Base-by-base conservation (phyloP, 2,888 invertebrate genomes). In the Meteorus colon region DNA sequence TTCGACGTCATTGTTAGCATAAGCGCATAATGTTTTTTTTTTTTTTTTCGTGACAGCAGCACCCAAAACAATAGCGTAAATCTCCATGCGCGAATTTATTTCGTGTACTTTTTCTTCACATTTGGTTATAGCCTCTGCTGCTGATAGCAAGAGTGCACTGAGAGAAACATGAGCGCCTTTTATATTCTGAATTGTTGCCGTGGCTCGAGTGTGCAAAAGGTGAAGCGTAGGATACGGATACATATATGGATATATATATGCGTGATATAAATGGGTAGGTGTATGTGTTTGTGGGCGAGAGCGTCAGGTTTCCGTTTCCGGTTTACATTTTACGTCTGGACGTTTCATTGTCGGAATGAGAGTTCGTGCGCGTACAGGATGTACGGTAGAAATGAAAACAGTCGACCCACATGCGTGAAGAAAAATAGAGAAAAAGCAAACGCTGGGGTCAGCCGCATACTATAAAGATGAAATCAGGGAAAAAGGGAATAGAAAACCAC, bases 281-380 rank as follows among this genome's bases (percentile, higher is more conserved):
- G 12, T 31, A 24, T 65, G 16, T 62, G 34, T 67, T 55, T 68
- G 71, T 73, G 75, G 73, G 70, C 68, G 70, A 72, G 75, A 81
- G 82, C 80, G 82, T 80, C 82, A 81, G 83, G 81, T 83, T 83
- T 84, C 83, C 83, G 77, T 69, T 84, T 85, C 84, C 84, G 84
- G 82, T 81, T 82, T 82, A 81, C 83, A 84, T 85, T 84, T 82
- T 83, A 81, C 82, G 81, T 84, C 82, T 82, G 81, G 81, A 81
- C 82, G 81, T 83, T 84, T 82, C 84, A 84, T 85, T 83, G 83
- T 82, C 79, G 82, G 82, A 82, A 82, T 74, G 81, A 80, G 80
- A 82, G 67, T 74, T 79, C 81, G 80, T 79, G 82, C 78, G 77
- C 79, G 78, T 78, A 70, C 77, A 77, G 77, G 77, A 77, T 79